Evolutionary conservation across 2,113 vertebrate genomes (phyloP), one percentile per base, ranked within the genome.

Genomic region (Columba livia): DNA sequence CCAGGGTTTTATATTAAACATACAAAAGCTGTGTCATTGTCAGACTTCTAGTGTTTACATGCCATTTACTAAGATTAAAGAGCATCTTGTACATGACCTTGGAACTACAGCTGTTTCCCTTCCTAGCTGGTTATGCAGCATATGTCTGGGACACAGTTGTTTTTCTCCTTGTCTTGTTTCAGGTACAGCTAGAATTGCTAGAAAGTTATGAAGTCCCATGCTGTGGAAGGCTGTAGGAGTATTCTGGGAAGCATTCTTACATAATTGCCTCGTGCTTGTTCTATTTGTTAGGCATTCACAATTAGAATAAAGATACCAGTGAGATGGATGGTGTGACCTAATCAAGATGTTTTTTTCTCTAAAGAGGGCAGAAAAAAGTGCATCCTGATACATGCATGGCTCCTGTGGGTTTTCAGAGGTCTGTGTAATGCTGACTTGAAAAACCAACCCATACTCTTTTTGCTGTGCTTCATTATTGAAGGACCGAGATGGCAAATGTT

Each of bases 301-400:
- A 5, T 62, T 23, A 47, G 34, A 82, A 50, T 65, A 53, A 64
- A 72, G 75, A 14, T 29, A 48, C 20, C 17, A 15, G 16, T 17
- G 71, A 69, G 74, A 17, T 50, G n/a, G 34, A 17, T 44, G 42
- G 23, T 85, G 71, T 60, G 67, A 82, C 48, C 13, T 2, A 2
- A 20, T 51, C 57, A 48, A 67, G 53, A 34, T 0, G 2, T 15
- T 15, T 79, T 70, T 74, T 32, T 40, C 60, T 62, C 75, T 56
- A n/a, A 13, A 83, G 36, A 58, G 31, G 16, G 62, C 58, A 65
- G 44, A 58, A 26, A 53, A 75, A 88, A 86, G 61, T 21, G 17
- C 11, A 4, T 54, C 57, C n/a, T 57, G 15, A 15, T 29, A 38
- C 0, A 0, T n/a, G 42, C 60, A 34, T 2, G 15, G 34, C 29